Evolutionary conservation across 2,797 vertebrate species (phyloP).

Genomic region (Aldrovandia affinis): DNA sequence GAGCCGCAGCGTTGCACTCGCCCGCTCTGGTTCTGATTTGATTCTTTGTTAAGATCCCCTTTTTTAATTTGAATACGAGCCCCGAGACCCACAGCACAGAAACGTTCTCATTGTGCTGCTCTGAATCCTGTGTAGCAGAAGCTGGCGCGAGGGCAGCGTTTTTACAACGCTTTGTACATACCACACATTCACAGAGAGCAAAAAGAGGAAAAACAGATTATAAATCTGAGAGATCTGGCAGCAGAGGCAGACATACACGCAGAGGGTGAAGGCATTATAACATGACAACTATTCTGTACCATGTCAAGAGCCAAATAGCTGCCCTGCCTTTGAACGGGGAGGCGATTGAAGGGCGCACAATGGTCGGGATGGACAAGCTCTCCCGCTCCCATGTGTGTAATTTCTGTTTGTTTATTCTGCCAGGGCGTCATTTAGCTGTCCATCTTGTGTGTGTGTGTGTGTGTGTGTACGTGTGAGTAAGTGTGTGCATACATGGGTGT

Average conservation of each 20-base stretch:
- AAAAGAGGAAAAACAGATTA: conserved; percentile 1
- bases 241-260: conserved; percentile 23
- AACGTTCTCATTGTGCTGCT: conserved; percentile 12
- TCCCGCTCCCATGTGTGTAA: conserved; percentile 78
- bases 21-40: conserved; percentile 23
- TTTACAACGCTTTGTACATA: conserved; percentile 20
- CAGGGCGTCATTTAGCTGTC: conserved; percentile 81
- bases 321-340: conserved; percentile 46
- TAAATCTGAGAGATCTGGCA: conserved; percentile 18
- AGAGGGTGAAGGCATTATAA: conserved; percentile 36
- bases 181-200: conserved; percentile 17
- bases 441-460: conserved; percentile 37
- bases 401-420: conserved; percentile 80
- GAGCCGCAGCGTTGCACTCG: conserved; percentile 60
- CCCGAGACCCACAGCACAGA: background rate
- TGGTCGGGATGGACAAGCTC: conserved; percentile 59
- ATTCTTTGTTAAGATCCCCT: conserved; percentile 37
- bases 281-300: conserved; percentile 48
- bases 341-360: conserved; percentile 62
- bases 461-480: conserved; percentile 59
- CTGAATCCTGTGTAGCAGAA: background rate
- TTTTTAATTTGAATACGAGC: background rate
- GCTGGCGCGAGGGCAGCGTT: background rate
- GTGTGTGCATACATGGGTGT: conserved; percentile 1
- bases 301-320: conserved; percentile 43